Evolutionary conservation across 64 coral and sea anemone species (phyloP), one percentile per base, ranked within the genome.

Genomic region (Pachyseris speciosa): DNA sequence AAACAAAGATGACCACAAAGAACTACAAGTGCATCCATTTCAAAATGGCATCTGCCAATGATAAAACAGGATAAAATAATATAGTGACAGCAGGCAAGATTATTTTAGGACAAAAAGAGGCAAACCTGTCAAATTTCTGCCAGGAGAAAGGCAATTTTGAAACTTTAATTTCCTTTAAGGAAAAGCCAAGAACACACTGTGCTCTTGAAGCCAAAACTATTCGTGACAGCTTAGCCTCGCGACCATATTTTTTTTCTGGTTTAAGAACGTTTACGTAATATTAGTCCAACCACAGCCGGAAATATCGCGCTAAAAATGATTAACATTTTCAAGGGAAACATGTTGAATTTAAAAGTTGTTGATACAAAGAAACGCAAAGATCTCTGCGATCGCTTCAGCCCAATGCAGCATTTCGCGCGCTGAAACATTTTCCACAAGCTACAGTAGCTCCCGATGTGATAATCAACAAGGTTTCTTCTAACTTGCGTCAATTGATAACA

Each of bases 121-220:
- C 77, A 80, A 60, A 80, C 77, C 22, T 60, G 77, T 80, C 77
- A 80, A 59, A 13, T 80, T 80, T 76, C 2, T 25, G 37, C 51
- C 33, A 29, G 4, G 32, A 80, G 11, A 61, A 41, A 25, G 53
- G 31, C 4, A 17, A 73, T 80, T 60, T 22, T 34, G 30, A 78
- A 49, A 57, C 29, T 17, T 78, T 55, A 38, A 60, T 80, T 80
- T 61, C 77, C 32, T 80, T 36, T 57, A 70, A 33, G 52, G 53
- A 22, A 80, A 80, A 37, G 77, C 7, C 30, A 80, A 30, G 61
- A 57, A 44, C 9, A 25, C 17, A 55, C 3, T 55, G 2, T 5
- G 16, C 16, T 55, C 16, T 17, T 17, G 2, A 7, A 55, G 16
- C n/a, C n/a, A n/a, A n/a, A n/a, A n/a, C n/a, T n/a, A n/a, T n/a